A percentile compares a stretch with the other conserved stretches of the same genome.
Evolutionary conservation across 1,140 invertebrate species (phyloP).

Genomic region (Drosophila oshimai): DNA sequence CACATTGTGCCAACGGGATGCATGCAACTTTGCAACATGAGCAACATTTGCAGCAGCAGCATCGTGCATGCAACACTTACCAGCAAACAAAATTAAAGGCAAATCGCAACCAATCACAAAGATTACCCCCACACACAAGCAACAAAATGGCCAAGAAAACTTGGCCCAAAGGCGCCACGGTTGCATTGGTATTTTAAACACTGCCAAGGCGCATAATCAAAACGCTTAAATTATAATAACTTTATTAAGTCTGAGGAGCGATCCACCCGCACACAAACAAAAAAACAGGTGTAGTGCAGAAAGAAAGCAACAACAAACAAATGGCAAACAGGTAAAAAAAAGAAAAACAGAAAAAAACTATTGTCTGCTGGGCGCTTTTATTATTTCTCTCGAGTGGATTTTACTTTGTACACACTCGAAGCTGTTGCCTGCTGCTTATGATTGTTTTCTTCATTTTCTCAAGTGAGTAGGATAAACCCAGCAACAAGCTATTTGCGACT

Average conservation of each 20-base stretch:
- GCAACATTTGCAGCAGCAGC: slow-evolving; percentile 9
- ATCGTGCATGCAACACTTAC: slow-evolving; percentile 75
- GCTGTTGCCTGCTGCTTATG: slow-evolving; percentile 73
- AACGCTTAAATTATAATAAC: slow-evolving; percentile 81
- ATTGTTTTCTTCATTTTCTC: slow-evolving; percentile 81
- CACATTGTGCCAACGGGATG: slow-evolving; percentile 74
- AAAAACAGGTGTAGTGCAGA: slow-evolving; percentile 65
- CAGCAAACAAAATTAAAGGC: slow-evolving; percentile 73
- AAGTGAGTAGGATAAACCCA: slow-evolving; percentile 74
- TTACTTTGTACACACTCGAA: slow-evolving; percentile 69
- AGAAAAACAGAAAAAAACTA: slow-evolving; percentile 21
- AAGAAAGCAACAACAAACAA: slow-evolving; percentile 57
- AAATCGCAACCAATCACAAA: slow-evolving; percentile 80
- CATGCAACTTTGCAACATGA: slow-evolving; percentile 33
- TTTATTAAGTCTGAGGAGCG: slow-evolving; percentile 65
- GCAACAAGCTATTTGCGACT: slow-evolving; percentile 80
- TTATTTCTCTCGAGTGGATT: slow-evolving; percentile 68
- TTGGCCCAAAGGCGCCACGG: slow-evolving; percentile 56
- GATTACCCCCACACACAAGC: slow-evolving; percentile 66
- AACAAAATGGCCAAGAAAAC: slow-evolving; percentile 41
- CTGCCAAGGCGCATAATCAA: slow-evolving; percentile 78
- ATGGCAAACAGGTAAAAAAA: slow-evolving; percentile 55
- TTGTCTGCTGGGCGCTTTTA: slow-evolving; percentile 52
- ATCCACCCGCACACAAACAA: slow-evolving; percentile 7
- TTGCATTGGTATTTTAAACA: slow-evolving; percentile 80